phyloP scores from a whole-genome alignment of 2,797 vertebrate genomes.

The Perodicticus potto region DNA sequence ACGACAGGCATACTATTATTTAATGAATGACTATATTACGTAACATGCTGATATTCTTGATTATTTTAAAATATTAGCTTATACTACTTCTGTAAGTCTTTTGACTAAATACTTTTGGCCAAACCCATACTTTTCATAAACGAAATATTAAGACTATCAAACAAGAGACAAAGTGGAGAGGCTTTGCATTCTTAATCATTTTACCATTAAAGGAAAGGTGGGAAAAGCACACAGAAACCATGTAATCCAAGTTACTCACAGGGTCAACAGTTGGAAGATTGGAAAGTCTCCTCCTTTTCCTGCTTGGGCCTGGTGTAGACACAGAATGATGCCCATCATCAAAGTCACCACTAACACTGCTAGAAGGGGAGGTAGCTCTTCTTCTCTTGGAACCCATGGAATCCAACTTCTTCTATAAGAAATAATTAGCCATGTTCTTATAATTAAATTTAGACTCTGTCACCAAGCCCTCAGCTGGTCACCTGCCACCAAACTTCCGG shows the following conservation, averaged over 20 bases:
- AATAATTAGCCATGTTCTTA: constrained; percentile 85
- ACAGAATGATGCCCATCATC: constrained; percentile 96
- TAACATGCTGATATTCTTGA: background rate
- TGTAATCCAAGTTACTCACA: constrained; percentile 89
- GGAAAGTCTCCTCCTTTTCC: constrained; percentile 96
- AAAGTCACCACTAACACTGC: constrained; percentile 98
- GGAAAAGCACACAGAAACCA: constrained; percentile 41
- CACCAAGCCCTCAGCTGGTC: constrained; percentile 61
- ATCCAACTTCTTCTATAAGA: constrained; percentile 92
- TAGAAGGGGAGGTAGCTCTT: constrained; percentile 97
- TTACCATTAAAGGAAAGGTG: constrained; percentile 6
- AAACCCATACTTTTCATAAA: constrained; percentile 5
- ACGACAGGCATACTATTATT: constrained; percentile 20
- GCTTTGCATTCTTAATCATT: background rate
- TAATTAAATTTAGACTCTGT: constrained; percentile 83
- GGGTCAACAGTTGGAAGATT: constrained; percentile 98
- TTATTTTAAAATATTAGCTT: constrained; percentile 20
- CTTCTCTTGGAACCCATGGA: constrained; percentile 98
- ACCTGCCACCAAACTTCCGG: constrained; percentile 20
- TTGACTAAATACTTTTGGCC: constrained; percentile 25
- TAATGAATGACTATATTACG: background rate
- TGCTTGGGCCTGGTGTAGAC: constrained; percentile 93
- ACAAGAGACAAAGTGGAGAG: background rate
- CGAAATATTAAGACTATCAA: constrained; percentile 53
- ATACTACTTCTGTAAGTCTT: constrained; percentile 6